Percentiles rank a stretch among this genome's conserved stretches.
phyloP scores from a whole-genome alignment of 2,113 vertebrate genomes.

The Agapornis roseicollis region DNA sequence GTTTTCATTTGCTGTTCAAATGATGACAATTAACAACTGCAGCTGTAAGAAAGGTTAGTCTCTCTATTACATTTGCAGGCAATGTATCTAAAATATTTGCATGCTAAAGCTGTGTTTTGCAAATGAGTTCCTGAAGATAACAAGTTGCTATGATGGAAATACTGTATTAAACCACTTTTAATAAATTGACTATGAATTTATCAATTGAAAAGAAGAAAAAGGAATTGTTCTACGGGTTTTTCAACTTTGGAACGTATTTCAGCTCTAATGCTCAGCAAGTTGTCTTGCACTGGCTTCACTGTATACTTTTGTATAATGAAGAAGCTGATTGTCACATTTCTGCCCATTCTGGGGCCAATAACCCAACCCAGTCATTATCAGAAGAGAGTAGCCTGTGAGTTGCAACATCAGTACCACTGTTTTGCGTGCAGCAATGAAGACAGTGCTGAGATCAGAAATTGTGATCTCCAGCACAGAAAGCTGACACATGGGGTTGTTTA shows the following conservation, averaged over 20 bases:
- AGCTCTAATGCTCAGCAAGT: constrained; percentile 64
- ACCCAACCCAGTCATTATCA: constrained; percentile 50
- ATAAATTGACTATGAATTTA: constrained; percentile 51
- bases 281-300: constrained; percentile 47
- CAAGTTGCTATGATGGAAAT: constrained; percentile 47
- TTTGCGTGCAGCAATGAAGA: constrained; percentile 41
- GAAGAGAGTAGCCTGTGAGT: constrained; percentile 19
- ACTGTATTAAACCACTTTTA: constrained; percentile 41
- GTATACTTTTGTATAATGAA: constrained; percentile 52
- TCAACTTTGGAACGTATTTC: constrained; percentile 56
- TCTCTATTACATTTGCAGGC: constrained; percentile 50
- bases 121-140: constrained; percentile 59
- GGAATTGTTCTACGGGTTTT: constrained; percentile 48
- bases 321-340: constrained; percentile 42
- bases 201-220: constrained; percentile 54
- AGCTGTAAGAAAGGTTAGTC: constrained; percentile 66
- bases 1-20: constrained; percentile 71
- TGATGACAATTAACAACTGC: constrained; percentile 67
- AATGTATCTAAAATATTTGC: constrained; percentile 52
- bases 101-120: constrained; percentile 39
- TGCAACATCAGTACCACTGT: constrained; percentile 32
- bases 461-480: constrained; percentile 25
- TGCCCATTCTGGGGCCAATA: constrained; percentile 60
- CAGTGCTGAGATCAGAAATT: constrained; percentile 52
- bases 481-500: constrained; percentile 53